A percentile compares a stretch with the other conserved stretches of the same genome.
These are phyloP conservation scores for Macropus fuliginosus DNA, from an alignment of 2,797 vertebrate genomes.

Conservation along the genomic window DNA sequence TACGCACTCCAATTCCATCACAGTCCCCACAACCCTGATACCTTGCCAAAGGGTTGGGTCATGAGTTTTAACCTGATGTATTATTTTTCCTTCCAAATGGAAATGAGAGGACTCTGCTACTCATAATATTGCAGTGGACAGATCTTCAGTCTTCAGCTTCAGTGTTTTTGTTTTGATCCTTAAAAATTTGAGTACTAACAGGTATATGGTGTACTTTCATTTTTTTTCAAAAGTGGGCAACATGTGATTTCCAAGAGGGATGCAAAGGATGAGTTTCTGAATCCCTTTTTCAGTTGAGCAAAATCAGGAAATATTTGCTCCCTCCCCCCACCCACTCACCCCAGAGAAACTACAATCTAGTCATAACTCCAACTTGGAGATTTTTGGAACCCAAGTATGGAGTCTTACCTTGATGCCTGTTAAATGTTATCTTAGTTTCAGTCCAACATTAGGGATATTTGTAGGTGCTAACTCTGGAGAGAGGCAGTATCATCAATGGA, in stretches of 20 bases:
- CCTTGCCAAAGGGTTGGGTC: not conserved
- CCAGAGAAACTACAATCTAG: not conserved
- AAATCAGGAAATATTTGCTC: not conserved
- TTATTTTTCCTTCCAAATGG: constrained; percentile 22
- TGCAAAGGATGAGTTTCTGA: not conserved
- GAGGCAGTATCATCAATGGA: too few species aligned
- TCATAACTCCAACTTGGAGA: not conserved
- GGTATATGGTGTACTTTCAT: not conserved
- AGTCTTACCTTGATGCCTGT: not conserved
- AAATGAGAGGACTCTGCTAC: constrained; percentile 2
- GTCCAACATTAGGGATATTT: not conserved
- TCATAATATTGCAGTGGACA: constrained; percentile 35
- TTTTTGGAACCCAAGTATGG: not conserved
- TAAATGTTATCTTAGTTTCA: not conserved
- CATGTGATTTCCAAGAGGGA: constrained; percentile 7
- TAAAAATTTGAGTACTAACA: not conserved
- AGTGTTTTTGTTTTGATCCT: not conserved
- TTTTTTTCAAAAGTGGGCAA: constrained; percentile 8
- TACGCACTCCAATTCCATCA: not conserved
- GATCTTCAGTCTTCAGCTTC: not conserved
- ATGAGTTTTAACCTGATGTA: not conserved
- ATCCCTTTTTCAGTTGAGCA: not conserved
- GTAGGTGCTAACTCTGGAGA: not conserved
- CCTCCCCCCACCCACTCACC: not conserved
- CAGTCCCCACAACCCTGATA: not conserved